phyloP scores from a whole-genome alignment of 35 echinoderm and acorn worm genomes.

The Lytechinus variegatus region DNA sequence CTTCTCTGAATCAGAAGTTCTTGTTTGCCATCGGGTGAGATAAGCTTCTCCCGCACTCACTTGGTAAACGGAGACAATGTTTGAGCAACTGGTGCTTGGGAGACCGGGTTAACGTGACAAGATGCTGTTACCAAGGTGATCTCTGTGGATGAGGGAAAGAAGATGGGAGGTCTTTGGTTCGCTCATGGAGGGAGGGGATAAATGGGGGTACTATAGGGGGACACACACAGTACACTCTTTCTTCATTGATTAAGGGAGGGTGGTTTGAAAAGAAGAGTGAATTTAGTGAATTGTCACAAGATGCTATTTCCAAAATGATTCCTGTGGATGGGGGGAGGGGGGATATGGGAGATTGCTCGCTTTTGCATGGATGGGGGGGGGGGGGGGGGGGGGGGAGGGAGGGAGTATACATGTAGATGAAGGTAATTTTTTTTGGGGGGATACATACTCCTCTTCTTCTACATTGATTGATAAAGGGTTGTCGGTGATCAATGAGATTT shows the following conservation, averaged over 20 bases:
- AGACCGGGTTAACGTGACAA: constrained; percentile 52
- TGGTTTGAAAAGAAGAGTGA: neutral
- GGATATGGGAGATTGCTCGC: neutral
- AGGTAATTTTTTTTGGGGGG: neutral
- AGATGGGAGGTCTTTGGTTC: neutral
- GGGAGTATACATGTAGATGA: neutral
- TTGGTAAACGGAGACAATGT: constrained; percentile 49
- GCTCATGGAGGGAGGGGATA: neutral
- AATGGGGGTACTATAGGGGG: too few species aligned
- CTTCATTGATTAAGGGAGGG: neutral
- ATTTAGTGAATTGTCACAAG: neutral
- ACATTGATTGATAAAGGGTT: too few species aligned
- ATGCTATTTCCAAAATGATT: neutral
- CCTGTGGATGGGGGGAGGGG: neutral
- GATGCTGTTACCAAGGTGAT: constrained; percentile 31
- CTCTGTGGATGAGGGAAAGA: neutral
- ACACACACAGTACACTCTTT: too few species aligned
- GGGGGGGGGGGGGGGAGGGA: neutral
- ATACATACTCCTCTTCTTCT: neutral
- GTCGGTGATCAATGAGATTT: neutral
- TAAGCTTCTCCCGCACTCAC: neutral
- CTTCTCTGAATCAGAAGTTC: neutral
- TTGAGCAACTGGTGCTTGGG: constrained; percentile 49
- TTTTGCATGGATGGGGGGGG: neutral
- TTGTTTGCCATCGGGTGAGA: neutral